Base-by-base conservation (phyloP, 2,797 vertebrate genomes). In the Macroramphosus scolopax region DNA sequence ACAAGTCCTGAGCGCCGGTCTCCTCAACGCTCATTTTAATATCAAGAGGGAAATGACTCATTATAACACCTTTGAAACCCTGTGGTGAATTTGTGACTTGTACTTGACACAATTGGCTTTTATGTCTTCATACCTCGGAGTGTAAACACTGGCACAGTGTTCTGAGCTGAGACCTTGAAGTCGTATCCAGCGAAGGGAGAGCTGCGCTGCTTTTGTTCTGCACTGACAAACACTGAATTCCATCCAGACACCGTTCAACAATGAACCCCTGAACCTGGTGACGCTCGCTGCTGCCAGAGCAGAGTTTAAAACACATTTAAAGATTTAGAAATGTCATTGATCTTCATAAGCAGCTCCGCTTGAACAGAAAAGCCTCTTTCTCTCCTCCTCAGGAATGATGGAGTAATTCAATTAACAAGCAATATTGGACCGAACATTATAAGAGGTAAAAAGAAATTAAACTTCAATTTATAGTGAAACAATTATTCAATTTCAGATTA, bases 401-500 rank as follows among this genome's bases (percentile, higher is more conserved):
- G 49, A 46, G 18, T 50, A 66, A 76, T 76, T 79, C 31, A 71
- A 66, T 83, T 74, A 75, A 46, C 39, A 44, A 45, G 59, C 38
- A 68, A 65, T 69, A 50, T 47, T 46, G 53, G 49, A 49, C 35
- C 17, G 37, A 37, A 26, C 15, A 30, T 49, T 63, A 5, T 43
- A 56, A 50, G 1, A 32, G 33, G 10, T 8, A 4, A 13, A 25
- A 43, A 24, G 33, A 34, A 34, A 35, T 30, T n/a, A 57, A 71
- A 57, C n/a, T 40, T 34, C 14, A 51, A 41, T 70, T 72, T 63
- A 31, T 41, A 15, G 5, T 50, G 12, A 55, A 63, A 56, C 47
- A 51, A 73, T 72, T 38, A 71, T 55, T 72, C 17, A 35, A 49
- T 76, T 72, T 70, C 29, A 46, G 32, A 8, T 12, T 31, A 48